These are phyloP conservation scores for Illadopsis cleaveri DNA, from an alignment of 2,113 vertebrate species.

Conservation along the genomic window DNA sequence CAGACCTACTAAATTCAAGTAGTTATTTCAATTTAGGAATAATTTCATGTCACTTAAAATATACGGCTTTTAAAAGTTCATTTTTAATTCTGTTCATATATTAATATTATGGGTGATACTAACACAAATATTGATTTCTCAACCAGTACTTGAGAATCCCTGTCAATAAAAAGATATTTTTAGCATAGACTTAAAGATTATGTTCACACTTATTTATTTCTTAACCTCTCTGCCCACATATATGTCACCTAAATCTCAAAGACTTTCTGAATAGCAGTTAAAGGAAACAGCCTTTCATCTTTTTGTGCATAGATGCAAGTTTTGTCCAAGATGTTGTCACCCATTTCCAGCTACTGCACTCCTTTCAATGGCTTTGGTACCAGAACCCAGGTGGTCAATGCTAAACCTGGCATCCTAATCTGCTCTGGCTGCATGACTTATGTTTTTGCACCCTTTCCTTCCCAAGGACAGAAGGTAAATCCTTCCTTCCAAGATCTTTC, in stretches of 20 bases:
- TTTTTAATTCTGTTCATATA: background rate
- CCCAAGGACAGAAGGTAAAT: background rate
- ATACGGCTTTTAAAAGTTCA: accelerated
- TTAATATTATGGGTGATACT: background rate
- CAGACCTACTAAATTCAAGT: background rate
- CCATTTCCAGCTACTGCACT: background rate
- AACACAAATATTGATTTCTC: background rate
- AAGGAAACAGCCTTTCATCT: background rate
- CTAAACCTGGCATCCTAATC: background rate
- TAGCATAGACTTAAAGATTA: background rate
- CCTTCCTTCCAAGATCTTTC: background rate
- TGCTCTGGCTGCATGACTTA: background rate
- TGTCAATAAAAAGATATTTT: background rate
- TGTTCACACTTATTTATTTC: background rate
- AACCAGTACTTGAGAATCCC: background rate
- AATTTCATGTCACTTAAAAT: background rate
- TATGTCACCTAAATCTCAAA: background rate
- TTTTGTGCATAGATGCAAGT: background rate
- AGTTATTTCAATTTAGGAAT: background rate
- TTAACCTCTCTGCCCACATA: background rate
- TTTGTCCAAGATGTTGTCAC: background rate
- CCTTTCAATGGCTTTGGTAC: background rate
- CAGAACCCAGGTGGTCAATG: background rate
- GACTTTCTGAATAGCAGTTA: background rate
- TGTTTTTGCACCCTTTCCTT: background rate